Conservation (phyloP, 2,888 invertebrate species). For the Alsophila aescularia region DNA sequence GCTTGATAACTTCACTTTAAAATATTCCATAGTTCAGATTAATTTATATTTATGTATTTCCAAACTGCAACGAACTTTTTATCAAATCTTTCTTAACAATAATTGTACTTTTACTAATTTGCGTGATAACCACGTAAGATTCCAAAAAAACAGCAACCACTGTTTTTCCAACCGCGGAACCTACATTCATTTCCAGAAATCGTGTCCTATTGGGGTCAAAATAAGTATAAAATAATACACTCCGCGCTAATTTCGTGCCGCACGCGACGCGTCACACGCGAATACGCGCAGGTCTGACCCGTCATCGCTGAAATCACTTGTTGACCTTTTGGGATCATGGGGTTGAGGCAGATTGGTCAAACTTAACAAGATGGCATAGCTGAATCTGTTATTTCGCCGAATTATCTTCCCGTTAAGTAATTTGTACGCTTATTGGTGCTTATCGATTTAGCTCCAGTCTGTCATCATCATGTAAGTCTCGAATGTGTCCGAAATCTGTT, state of each 20-base stretch:
- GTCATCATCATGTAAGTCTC: no score
- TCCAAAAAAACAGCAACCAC: background rate
- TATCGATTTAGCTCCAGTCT: no score
- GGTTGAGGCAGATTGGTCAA: background rate
- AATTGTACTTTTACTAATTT: background rate
- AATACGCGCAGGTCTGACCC: slow-evolving; percentile 32
- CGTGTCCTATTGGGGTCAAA: slow-evolving; percentile 17
- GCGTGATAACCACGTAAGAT: background rate
- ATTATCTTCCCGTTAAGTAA: no score
- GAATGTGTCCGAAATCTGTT: no score
- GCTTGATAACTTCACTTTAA: no score
- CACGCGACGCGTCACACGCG: slow-evolving; percentile 47
- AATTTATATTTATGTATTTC: no score
- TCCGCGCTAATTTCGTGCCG: slow-evolving; percentile 21
- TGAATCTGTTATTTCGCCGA: no score
- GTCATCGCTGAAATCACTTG: slow-evolving; percentile 57
- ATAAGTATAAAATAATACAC: slow-evolving; percentile 22
- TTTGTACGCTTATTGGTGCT: no score
- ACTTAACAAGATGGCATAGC: background rate
- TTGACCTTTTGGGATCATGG: slow-evolving; percentile 29
- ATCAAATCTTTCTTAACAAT: no score
- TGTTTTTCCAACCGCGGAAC: background rate
- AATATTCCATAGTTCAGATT: no score
- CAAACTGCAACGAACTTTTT: no score
- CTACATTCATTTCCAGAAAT: slow-evolving; percentile 14